Percentiles rank a stretch among this genome's conserved stretches.
Evolutionary conservation across 2,888 invertebrate species (phyloP).

Genomic region (Trichopria drosophilae): DNA sequence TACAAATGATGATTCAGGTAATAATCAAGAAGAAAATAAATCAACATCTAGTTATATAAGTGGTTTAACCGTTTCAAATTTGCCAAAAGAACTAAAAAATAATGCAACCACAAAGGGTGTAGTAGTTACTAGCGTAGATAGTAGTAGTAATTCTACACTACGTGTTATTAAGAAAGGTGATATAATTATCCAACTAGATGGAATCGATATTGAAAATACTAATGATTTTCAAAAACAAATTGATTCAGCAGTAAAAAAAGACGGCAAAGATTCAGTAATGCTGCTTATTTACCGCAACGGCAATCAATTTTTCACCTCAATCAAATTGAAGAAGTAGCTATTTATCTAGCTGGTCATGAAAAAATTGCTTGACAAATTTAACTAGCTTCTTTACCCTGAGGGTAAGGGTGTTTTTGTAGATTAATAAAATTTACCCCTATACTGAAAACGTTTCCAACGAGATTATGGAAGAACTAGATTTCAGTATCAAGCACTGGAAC

Average conservation of each 20-base stretch:
- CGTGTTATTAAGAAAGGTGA: slow-evolving; percentile 20
- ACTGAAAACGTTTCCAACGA: too few relatives aligned
- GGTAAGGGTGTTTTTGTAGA: too few relatives aligned
- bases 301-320: slow-evolving; percentile 17
- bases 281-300: slow-evolving; percentile 20
- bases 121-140: slow-evolving; percentile 19
- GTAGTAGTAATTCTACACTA: slow-evolving; percentile 18
- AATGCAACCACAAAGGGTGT: slow-evolving; percentile 17
- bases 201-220: slow-evolving; percentile 20
- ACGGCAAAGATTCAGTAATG: slow-evolving; percentile 21
- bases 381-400: too few relatives aligned
- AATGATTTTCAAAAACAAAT: slow-evolving; percentile 21
- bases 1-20: slow-evolving; percentile 19
- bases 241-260: slow-evolving; percentile 21
- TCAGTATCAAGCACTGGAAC: too few relatives aligned
- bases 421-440: too few relatives aligned
- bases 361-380: too few relatives aligned
- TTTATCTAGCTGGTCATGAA: too few relatives aligned
- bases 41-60: slow-evolving; percentile 19
- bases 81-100: slow-evolving; percentile 19
- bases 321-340: slow-evolving; percentile 14
- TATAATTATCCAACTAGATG: slow-evolving; percentile 21
- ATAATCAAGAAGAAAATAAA: slow-evolving; percentile 22
- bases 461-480: too few relatives aligned
- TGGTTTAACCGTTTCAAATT: slow-evolving; percentile 20